Conservation (phyloP, 2,888 invertebrate genomes). For the Coenonympha arcania region DNA sequence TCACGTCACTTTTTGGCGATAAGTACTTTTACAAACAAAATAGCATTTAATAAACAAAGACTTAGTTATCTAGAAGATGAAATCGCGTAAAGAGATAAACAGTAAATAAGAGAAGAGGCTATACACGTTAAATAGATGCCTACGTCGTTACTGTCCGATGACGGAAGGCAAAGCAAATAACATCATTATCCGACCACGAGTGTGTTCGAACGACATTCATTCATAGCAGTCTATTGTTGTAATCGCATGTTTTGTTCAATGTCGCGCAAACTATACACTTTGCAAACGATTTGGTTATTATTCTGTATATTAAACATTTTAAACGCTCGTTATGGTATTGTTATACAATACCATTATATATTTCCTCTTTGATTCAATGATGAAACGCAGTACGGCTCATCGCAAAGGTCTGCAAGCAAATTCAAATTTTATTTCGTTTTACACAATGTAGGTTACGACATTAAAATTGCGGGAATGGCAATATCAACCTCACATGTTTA, state of each 20-base stretch:
- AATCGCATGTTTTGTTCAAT: slow-evolving; percentile 60
- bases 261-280: slow-evolving; percentile 50
- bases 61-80: background rate
- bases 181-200: slow-evolving; percentile 60
- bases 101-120: slow-evolving; percentile 17
- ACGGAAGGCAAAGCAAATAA: slow-evolving; percentile 65
- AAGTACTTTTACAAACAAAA: too few species aligned
- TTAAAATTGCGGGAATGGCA: too few species aligned
- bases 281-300: slow-evolving; percentile 29
- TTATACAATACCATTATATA: background rate
- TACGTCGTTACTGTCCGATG: slow-evolving; percentile 41
- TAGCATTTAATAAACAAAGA: too few species aligned
- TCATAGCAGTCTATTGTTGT: slow-evolving; percentile 57
- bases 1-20: too few species aligned
- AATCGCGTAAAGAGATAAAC: background rate
- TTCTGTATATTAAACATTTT: slow-evolving; percentile 25
- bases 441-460: too few species aligned
- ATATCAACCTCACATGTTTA: too few species aligned
- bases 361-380: background rate
- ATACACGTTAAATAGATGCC: slow-evolving; percentile 28
- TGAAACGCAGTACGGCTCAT: background rate
- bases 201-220: slow-evolving; percentile 49
- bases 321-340: slow-evolving; percentile 3
- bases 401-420: too few species aligned
- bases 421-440: too few species aligned